These are phyloP conservation scores for Polypedilum vanderplanki DNA, from an alignment of 1,140 invertebrate species.

Conservation along the genomic window DNA sequence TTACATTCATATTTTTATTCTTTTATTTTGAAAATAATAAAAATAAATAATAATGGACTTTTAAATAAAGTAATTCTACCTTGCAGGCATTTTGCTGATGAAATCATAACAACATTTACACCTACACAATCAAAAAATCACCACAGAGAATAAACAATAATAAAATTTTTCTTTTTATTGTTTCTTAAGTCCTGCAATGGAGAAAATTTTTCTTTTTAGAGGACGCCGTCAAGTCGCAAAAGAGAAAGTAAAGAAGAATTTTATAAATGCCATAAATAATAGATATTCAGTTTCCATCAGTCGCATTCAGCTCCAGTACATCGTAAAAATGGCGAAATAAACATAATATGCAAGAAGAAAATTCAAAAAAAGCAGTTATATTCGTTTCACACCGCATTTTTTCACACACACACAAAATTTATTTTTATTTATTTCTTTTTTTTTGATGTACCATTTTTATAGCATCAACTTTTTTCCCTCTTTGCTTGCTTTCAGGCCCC, in stretches of 20 bases:
- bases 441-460: not conserved
- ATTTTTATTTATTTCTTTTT: not conserved
- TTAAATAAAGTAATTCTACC: too few relatives aligned
- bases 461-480: not conserved
- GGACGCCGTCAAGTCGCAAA: slow-evolving; percentile 3
- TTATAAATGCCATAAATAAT: slow-evolving; percentile 25
- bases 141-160: too few relatives aligned
- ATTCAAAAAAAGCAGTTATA: not conserved
- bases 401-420: not conserved
- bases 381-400: slow-evolving; percentile 1
- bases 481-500: not conserved
- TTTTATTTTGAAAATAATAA: too few relatives aligned
- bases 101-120: too few relatives aligned
- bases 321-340: not conserved
- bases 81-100: too few relatives aligned
- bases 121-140: too few relatives aligned
- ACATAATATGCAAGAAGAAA: not conserved
- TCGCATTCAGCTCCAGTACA: not conserved
- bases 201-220: not conserved
- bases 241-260: not conserved
- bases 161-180: too few relatives aligned
- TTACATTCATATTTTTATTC: too few relatives aligned
- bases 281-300: not conserved
- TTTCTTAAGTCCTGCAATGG: too few relatives aligned
- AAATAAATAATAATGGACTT: too few relatives aligned